Conservation (phyloP, 1,140 invertebrate genomes). For the Cephus cinctus region DNA sequence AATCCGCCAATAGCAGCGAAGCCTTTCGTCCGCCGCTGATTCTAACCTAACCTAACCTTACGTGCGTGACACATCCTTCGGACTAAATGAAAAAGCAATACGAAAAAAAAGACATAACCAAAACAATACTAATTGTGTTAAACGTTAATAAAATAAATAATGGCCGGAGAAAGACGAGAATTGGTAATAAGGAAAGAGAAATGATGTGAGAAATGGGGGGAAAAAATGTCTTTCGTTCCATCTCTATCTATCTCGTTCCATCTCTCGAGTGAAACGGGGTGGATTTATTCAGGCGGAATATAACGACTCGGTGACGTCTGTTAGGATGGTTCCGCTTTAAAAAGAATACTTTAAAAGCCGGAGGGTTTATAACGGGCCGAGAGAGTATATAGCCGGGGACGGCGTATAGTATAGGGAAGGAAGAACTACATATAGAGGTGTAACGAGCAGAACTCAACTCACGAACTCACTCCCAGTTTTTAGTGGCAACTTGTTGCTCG, state of each 20-base stretch:
- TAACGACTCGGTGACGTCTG: constrained; percentile 49
- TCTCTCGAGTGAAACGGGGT: constrained; percentile 30
- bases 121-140: too few relatives aligned
- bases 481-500: constrained; percentile 58
- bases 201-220: constrained; percentile 5
- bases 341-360: constrained; percentile 59
- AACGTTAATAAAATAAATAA: too few relatives aligned
- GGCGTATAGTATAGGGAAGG: constrained; percentile 54
- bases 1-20: too few relatives aligned
- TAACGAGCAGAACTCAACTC: constrained; percentile 59
- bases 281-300: constrained; percentile 32
- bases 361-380: constrained; percentile 55
- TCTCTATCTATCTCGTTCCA: too few relatives aligned
- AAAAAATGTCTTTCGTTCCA: too few relatives aligned
- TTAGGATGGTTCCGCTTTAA: constrained; percentile 56
- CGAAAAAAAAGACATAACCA: too few relatives aligned
- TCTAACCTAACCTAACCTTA: too few relatives aligned
- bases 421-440: constrained; percentile 58
- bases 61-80: too few relatives aligned
- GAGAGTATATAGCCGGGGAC: constrained; percentile 46
- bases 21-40: too few relatives aligned
- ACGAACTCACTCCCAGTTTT: constrained; percentile 59
- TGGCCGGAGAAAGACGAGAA: constrained; percentile 7
- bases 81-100: too few relatives aligned
- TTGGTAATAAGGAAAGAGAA: background rate